Conservation (phyloP, 1,140 invertebrate species). For the Pristionchus pacificus region DNA sequence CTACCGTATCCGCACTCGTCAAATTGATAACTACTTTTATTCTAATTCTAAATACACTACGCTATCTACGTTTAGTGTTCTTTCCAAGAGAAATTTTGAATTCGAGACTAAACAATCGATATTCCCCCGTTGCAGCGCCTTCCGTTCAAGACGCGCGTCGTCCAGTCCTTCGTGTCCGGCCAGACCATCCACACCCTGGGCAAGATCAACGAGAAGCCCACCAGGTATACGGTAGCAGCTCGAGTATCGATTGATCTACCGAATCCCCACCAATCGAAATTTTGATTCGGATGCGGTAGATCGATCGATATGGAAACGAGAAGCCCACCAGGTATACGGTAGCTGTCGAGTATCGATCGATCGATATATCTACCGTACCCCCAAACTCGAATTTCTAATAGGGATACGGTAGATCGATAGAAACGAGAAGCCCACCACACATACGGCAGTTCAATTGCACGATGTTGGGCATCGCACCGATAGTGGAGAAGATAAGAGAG, state of each 20-base stretch:
- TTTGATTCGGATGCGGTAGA: background rate
- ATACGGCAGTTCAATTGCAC: background rate
- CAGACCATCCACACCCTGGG: slow-evolving; percentile 55
- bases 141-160: slow-evolving; percentile 56
- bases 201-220: slow-evolving; percentile 45
- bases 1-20: background rate
- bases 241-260: too few species aligned
- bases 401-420: background rate
- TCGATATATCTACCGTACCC: too few species aligned
- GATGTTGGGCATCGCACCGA: too few species aligned
- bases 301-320: slow-evolving; percentile 10
- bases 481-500: too few species aligned
- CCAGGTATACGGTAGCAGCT: slow-evolving; percentile 33
- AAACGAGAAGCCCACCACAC: slow-evolving; percentile 38
- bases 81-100: too few species aligned
- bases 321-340: slow-evolving; percentile 42
- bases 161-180: slow-evolving; percentile 53
- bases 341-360: too few species aligned
- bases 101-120: too few species aligned
- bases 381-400: background rate
- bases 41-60: too few species aligned
- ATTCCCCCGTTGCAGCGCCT: slow-evolving; percentile 37
- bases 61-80: too few species aligned
- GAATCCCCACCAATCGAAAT: too few species aligned
- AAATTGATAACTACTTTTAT: too few species aligned